A percentile compares a stretch with the other conserved stretches of the same genome.
Evolutionary conservation across 2,113 vertebrate genomes (phyloP).

Genomic region (Myiopsitta monachus): DNA sequence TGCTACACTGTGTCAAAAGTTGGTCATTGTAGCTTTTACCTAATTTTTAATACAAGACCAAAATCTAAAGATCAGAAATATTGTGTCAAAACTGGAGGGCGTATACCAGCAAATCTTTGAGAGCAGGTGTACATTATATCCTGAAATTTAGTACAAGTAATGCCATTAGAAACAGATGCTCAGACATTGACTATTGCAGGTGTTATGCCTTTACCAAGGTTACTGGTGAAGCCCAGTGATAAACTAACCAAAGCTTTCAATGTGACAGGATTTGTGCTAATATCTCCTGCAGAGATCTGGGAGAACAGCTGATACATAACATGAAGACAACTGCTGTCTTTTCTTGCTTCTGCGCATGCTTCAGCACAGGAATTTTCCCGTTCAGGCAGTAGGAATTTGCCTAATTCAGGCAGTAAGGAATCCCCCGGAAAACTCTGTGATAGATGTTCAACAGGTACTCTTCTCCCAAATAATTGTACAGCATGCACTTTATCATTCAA

Average conservation of each 20-base stretch:
- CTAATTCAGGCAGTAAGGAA: neutral
- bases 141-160: neutral
- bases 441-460: neutral
- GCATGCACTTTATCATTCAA: neutral
- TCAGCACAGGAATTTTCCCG: neutral
- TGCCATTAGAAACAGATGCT: neutral
- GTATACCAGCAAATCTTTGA: neutral
- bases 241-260: neutral
- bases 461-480: neutral
- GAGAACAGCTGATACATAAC: neutral
- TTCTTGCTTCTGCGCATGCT: constrained; percentile 12
- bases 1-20: neutral
- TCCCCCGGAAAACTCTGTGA: neutral
- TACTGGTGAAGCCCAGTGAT: neutral
- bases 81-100: neutral
- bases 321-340: neutral
- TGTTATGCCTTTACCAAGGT: neutral
- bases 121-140: neutral
- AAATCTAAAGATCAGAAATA: neutral
- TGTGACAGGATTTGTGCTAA: neutral
- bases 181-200: neutral
- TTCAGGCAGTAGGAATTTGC: neutral
- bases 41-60: neutral
- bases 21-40: neutral
- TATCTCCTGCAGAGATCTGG: neutral